Base-by-base conservation (phyloP, 2,113 vertebrate genomes). In the Condylura cristata region DNA sequence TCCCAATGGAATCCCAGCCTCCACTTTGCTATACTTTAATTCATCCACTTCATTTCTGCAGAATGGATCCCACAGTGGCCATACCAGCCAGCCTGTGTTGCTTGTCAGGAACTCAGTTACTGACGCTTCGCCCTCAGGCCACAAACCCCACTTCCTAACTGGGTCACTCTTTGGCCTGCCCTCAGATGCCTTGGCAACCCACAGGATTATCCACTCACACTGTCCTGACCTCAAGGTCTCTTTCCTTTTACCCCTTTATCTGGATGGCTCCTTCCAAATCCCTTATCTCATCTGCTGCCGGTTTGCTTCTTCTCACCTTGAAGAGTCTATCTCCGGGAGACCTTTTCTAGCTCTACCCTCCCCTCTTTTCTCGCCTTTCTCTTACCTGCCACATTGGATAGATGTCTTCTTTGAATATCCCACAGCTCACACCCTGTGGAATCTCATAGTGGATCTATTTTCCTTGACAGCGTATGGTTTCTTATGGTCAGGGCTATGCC, bases 111-210 rank as follows among this genome's bases (percentile, higher is more conserved):
- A 20, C 32, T 32, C 13, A 41, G 63, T 8, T 61, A 44, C 16
- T 37, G 39, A 86, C 39, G 44, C 80, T 58, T 2, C 53, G 66
- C 41, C 0, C 5, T 61, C 6, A 74, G 46, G n/a, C 39, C 48
- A 2, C 0, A 18, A 37, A 24, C n/a, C 14, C 10, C 1, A 30
- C 48, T 56, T 74, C 26, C 44, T n/a, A 1, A 1, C 11, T 4
- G 26, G 46, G 41, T 56, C 22, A 39, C 6, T 16, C 39, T 16
- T 10, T 0, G 11, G 22, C 56, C 44, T 34, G 34, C 37, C 30
- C 10, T 12, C 51, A 22, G 48, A 20, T 34, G 41, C 30, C 61
- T 28, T 26, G 24, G 44, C 51, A 44, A 63, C 22, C 48, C 65
- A 28, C 32, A 17, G 5, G 0, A 34, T 37, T 58, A n/a, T 66